phyloP scores from a whole-genome alignment of 2,113 vertebrate genomes.

The Actenoides lindsayi region DNA sequence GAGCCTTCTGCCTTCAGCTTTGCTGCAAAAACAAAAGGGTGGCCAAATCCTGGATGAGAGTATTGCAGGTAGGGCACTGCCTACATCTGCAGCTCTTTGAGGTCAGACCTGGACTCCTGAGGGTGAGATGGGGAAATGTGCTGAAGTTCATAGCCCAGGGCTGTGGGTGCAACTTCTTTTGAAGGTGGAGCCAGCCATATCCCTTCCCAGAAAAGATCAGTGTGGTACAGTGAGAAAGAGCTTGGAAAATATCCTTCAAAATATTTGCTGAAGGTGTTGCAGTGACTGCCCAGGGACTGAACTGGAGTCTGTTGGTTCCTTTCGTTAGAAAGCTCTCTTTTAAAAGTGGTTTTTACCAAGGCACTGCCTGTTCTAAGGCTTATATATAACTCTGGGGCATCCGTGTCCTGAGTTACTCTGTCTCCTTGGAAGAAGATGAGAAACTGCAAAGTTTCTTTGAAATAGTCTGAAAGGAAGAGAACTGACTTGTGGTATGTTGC shows the following conservation, averaged over 20 bases:
- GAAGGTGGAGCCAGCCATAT: background rate
- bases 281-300: slow-evolving; percentile 10
- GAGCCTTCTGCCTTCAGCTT: background rate
- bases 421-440: slow-evolving; percentile 13
- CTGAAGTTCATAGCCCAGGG: background rate
- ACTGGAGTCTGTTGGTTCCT: slow-evolving; percentile 6
- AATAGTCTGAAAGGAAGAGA: background rate
- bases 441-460: background rate
- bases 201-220: slow-evolving; percentile 20
- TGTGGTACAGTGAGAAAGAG: background rate
- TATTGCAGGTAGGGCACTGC: background rate
- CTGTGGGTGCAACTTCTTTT: background rate
- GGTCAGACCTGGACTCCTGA: rapidly evolving
- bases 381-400: background rate
- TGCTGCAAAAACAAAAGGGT: background rate
- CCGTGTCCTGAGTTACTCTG: slow-evolving; percentile 48
- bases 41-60: background rate
- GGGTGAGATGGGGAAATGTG: background rate
- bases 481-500: background rate
- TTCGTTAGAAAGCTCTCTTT: slow-evolving; percentile 23
- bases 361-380: slow-evolving; percentile 17
- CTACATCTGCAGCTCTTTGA: background rate
- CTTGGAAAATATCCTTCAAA: slow-evolving; percentile 32
- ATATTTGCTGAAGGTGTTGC: slow-evolving; percentile 60
- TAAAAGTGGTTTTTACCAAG: slow-evolving; percentile 10